Conservation (phyloP, 1,140 invertebrate species). For the Piezodorus guildinii region DNA sequence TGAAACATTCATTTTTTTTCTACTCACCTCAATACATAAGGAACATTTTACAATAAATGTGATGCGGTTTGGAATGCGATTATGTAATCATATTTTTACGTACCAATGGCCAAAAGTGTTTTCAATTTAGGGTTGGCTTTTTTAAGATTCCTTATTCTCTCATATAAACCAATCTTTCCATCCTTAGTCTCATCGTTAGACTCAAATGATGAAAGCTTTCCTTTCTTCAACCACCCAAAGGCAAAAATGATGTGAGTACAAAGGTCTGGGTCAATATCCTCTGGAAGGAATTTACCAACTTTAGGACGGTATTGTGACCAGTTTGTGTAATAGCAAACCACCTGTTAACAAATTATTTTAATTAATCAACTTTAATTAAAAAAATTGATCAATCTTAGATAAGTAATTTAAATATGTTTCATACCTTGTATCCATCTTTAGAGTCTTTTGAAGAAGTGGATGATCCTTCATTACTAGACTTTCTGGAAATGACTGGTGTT, state of each 20-base stretch:
- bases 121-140: slow-evolving; percentile 83
- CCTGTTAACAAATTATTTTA: slow-evolving; percentile 37
- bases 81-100: slow-evolving; percentile 30
- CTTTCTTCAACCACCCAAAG: slow-evolving; percentile 94
- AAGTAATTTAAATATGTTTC: slow-evolving; percentile 7
- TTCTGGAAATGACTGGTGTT: slow-evolving; percentile 39
- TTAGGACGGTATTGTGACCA: slow-evolving; percentile 94
- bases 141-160: slow-evolving; percentile 68
- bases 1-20: too few relatives aligned
- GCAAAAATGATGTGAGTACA: slow-evolving; percentile 95
- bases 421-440: slow-evolving; percentile 49
- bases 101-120: slow-evolving; percentile 77
- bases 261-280: slow-evolving; percentile 87
- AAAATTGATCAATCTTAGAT: background rate
- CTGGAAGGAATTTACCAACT: slow-evolving; percentile 83
- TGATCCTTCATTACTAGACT: slow-evolving; percentile 46
- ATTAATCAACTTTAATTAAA: background rate
- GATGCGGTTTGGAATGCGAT: too few relatives aligned
- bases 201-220: slow-evolving; percentile 81
- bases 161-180: slow-evolving; percentile 79
- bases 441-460: slow-evolving; percentile 33
- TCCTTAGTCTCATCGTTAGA: slow-evolving; percentile 87
- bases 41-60: too few relatives aligned
- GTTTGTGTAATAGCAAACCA: slow-evolving; percentile 94
- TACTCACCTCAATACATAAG: too few relatives aligned